Conservation (phyloP, 2,888 invertebrate genomes). For the Dicyrtoma fusca region DNA sequence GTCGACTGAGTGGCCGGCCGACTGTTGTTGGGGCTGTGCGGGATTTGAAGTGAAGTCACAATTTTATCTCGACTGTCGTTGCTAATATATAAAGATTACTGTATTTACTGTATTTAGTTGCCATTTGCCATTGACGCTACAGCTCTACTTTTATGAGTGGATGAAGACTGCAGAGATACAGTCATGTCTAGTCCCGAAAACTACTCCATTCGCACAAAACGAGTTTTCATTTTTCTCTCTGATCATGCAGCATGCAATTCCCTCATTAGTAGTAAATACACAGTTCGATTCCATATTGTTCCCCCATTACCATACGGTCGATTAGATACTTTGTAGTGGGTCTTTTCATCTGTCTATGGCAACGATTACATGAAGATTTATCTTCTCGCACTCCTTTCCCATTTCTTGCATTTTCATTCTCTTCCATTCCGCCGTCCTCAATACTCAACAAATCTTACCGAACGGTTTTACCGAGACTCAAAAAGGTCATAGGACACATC, state of each 20-base stretch:
- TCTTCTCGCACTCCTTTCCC: not conserved
- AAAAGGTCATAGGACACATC: constrained; percentile 15
- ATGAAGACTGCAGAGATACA: not conserved
- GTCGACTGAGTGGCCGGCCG: too few species aligned
- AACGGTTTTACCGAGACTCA: not conserved
- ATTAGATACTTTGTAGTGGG: constrained; percentile 11
- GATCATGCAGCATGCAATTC: not conserved
- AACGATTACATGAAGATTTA: constrained; percentile 12
- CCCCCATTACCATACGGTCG: constrained; percentile 13
- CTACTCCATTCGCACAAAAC: not conserved
- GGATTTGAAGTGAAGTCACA: too few species aligned
- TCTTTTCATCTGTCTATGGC: constrained; percentile 10
- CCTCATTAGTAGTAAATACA: not conserved
- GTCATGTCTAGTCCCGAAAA: not conserved
- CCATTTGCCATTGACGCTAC: not conserved
- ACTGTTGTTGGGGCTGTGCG: too few species aligned
- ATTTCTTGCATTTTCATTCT: not conserved
- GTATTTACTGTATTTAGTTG: too few species aligned
- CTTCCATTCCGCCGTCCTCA: not conserved
- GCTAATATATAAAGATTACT: too few species aligned
- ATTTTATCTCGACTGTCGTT: too few species aligned
- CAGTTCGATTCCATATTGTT: constrained; percentile 13
- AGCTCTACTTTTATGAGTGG: not conserved
- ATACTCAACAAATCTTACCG: constrained; percentile 4
- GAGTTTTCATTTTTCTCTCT: constrained; percentile 14